Evolutionary conservation across 2,797 vertebrate genomes (phyloP).

Genomic region (Pangasius krempfi): DNA sequence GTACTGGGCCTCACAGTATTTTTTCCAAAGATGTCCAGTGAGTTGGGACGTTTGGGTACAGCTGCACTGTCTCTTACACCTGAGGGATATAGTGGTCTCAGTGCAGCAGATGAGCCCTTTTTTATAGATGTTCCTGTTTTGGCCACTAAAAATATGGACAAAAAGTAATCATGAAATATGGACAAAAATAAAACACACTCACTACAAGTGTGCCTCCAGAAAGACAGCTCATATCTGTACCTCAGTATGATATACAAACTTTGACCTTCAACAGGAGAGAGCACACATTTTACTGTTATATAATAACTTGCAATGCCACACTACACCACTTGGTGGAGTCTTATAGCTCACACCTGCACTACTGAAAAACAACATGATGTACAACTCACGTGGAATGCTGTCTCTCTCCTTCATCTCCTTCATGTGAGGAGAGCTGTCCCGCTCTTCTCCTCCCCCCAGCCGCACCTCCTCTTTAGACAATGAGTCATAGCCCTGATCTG

Average conservation of each 20-base stretch:
- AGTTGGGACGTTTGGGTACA: constrained; percentile 75
- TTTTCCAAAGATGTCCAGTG: constrained; percentile 70
- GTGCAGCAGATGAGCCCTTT: constrained; percentile 14
- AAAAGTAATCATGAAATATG: not conserved
- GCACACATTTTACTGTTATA: not conserved
- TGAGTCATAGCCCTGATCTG: constrained; percentile 89
- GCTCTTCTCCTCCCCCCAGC: constrained; percentile 76
- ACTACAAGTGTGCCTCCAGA: not conserved
- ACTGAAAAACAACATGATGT: constrained; percentile 59
- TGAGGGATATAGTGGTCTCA: constrained; percentile 8
- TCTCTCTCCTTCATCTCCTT: constrained; percentile 84
- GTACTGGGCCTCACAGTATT: constrained; percentile 75
- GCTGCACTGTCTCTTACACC: constrained; percentile 66
- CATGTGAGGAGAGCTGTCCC: constrained; percentile 71
- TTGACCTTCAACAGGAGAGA: constrained; percentile 1
- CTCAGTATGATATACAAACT: constrained; percentile 2
- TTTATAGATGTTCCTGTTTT: constrained; percentile 21
- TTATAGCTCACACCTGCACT: constrained; percentile 6
- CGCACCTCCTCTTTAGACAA: constrained; percentile 90
- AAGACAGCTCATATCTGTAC: not conserved
- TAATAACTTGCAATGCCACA: constrained; percentile 25
- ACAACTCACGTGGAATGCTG: constrained; percentile 80
- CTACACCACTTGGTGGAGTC: constrained; percentile 36
- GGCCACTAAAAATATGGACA: constrained; percentile 35
- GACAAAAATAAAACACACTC: not conserved